Evolutionary conservation across 2,888 invertebrate genomes (phyloP).

Genomic region (Platycheirus albimanus): DNA sequence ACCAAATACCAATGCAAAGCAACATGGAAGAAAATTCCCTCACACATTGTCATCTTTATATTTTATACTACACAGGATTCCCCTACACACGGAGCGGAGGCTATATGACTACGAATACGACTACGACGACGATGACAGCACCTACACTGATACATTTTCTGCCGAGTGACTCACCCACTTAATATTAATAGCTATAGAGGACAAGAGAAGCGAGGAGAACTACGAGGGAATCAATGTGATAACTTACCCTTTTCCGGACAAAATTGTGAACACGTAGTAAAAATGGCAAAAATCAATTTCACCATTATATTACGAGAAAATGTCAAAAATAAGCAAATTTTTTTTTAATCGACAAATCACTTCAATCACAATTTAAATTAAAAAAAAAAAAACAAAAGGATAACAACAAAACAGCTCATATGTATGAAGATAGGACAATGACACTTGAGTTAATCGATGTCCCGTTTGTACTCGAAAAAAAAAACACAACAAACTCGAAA

Average conservation of each 20-base stretch:
- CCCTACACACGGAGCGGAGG: slow-evolving; percentile 58
- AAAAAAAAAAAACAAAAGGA: slow-evolving; percentile 51
- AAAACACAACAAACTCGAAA: slow-evolving; percentile 23
- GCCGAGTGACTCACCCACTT: slow-evolving; percentile 72
- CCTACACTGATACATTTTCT: slow-evolving; percentile 54
- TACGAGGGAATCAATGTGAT: slow-evolving; percentile 39
- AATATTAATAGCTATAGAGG: slow-evolving; percentile 66
- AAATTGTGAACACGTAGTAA: slow-evolving; percentile 62
- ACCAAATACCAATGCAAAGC: slow-evolving; percentile 70
- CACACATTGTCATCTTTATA: slow-evolving; percentile 44
- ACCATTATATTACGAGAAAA: slow-evolving; percentile 33
- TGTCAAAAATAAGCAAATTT: slow-evolving; percentile 44
- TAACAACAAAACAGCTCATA: slow-evolving; percentile 34
- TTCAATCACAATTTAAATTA: slow-evolving; percentile 49
- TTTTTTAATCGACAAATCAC: slow-evolving; percentile 21
- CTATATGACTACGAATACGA: not conserved
- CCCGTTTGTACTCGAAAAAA: slow-evolving; percentile 11
- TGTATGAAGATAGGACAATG: slow-evolving; percentile 66
- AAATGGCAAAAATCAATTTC: slow-evolving; percentile 73
- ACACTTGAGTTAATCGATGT: slow-evolving; percentile 68
- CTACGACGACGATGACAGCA: slow-evolving; percentile 36
- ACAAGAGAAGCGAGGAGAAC: slow-evolving; percentile 29
- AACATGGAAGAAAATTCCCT: slow-evolving; percentile 69
- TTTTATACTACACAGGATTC: slow-evolving; percentile 58
- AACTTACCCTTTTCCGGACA: slow-evolving; percentile 71